A percentile compares a stretch with the other conserved stretches of the same genome.
phyloP scores from a whole-genome alignment of 2,888 invertebrate species.

The Morpho achilles region DNA sequence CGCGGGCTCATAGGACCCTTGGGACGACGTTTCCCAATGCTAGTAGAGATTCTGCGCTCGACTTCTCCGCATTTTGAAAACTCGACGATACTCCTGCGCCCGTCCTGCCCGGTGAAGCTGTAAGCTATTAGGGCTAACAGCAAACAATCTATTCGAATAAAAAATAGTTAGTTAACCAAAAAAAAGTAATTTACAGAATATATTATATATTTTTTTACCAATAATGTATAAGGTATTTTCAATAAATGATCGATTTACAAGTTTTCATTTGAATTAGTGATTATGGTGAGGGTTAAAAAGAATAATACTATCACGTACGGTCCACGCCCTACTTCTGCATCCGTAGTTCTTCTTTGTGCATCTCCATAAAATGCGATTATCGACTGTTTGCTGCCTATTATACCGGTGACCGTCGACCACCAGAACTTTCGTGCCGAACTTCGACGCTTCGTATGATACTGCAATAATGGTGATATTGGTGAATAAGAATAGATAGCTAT shows the following conservation, averaged over 20 bases:
- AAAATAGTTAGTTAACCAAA: not conserved
- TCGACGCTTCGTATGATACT: slow-evolving; percentile 1
- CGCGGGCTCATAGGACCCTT: too few species aligned
- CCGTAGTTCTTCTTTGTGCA: slow-evolving; percentile 37
- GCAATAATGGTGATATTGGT: not conserved
- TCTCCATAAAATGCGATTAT: slow-evolving; percentile 37
- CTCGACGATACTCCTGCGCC: too few species aligned
- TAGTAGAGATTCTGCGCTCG: too few species aligned
- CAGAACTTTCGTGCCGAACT: slow-evolving; percentile 2
- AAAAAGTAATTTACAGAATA: not conserved
- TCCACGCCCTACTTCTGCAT: slow-evolving; percentile 29
- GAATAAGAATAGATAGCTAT: not conserved
- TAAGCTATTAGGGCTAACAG: too few species aligned
- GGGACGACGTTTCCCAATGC: too few species aligned
- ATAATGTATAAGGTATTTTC: not conserved
- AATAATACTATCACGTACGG: slow-evolving; percentile 14
- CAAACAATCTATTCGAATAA: too few species aligned
- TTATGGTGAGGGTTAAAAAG: not conserved
- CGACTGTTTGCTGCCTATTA: slow-evolving; percentile 29
- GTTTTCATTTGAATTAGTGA: not conserved
- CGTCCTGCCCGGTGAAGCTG: too few species aligned
- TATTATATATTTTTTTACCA: not conserved
- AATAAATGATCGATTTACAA: not conserved
- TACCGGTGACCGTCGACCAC: slow-evolving; percentile 34
- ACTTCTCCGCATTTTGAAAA: too few species aligned